Evolutionary conservation across 1,140 invertebrate species (phyloP), one percentile per base, ranked within the genome.

Genomic region (Laodelphax striatellus): DNA sequence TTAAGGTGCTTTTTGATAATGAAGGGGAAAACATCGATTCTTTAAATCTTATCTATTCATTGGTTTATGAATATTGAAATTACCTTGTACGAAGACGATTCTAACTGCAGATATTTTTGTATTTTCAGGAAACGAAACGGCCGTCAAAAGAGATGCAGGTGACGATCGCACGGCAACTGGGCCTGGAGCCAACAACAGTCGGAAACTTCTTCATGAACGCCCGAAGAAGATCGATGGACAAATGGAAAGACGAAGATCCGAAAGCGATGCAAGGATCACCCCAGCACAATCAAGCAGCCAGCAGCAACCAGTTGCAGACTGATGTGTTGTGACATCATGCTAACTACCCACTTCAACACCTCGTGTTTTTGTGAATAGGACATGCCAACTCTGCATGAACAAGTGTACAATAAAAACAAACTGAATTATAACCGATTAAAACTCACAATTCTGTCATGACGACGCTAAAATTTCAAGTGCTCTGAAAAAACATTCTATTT

Each of bases 161-260:
- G 66, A 98, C 96, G 64, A 99, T 99, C 77, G 94, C 95, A 31
- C 82, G 97, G 66, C 96, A 99, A 73, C 79, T 99, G 66, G 94
- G 95, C 63, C 82, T 99, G 58, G 96, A 99, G 74, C 93, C 96
- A 19, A 97, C 94, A 41, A 99, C 97, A 16, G 97, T 99, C 16
- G 96, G 96, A 28, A 99, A 99, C 75, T 99, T 99, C 81, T 99
- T 99, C 80, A 99, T 99, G 97, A 99, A 99, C 76, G 97, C 97
- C 24, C 79, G 97, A 55, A 82, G 97, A 65, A 82, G 97, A 57
- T 96, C 94, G 3, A 94, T 97, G 87, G 97, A 99, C 77, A 98
- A 98, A 72, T 98, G 95, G 95, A 92, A 94, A 72, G 95, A 98
- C 73, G 95, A 97, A 66, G 83, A 85, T 63, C 78, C 79, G 28